phyloP scores from a whole-genome alignment of 2,113 vertebrate genomes.

The Macaca nemestrina region DNA sequence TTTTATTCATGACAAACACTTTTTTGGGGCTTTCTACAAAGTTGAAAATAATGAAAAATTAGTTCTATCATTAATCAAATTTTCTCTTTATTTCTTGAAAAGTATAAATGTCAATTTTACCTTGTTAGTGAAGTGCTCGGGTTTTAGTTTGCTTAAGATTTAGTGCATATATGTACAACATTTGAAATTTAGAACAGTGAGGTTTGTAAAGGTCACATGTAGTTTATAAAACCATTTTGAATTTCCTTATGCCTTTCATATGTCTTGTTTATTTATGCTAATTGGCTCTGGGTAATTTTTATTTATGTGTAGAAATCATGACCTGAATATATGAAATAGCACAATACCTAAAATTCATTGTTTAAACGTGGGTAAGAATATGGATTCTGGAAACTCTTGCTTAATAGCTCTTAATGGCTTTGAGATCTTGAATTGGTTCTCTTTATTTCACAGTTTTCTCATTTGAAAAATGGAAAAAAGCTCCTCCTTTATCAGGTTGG shows the following conservation, averaged over 20 bases:
- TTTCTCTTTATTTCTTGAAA: conserved; percentile 22
- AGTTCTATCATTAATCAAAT: not conserved
- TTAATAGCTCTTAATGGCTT: not conserved
- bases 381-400: not conserved
- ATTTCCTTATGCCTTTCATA: not conserved
- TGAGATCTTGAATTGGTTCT: not conserved
- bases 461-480: not conserved
- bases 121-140: not conserved
- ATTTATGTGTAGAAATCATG: not conserved
- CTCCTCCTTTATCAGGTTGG: not conserved
- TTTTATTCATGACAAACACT: not conserved
- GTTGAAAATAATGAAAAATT: conserved; percentile 4
- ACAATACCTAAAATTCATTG: not conserved
- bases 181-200: not conserved
- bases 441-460: not conserved
- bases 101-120: not conserved
- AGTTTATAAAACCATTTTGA: not conserved
- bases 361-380: not conserved
- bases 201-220: not conserved
- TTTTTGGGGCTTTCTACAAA: not conserved
- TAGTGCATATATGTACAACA: not conserved
- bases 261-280: not conserved
- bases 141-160: not conserved
- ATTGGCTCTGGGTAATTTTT: not conserved
- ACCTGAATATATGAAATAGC: not conserved